These are phyloP conservation scores for Artemia sp. DNA, from an alignment of 2,888 invertebrate species.

Conservation along the genomic window DNA sequence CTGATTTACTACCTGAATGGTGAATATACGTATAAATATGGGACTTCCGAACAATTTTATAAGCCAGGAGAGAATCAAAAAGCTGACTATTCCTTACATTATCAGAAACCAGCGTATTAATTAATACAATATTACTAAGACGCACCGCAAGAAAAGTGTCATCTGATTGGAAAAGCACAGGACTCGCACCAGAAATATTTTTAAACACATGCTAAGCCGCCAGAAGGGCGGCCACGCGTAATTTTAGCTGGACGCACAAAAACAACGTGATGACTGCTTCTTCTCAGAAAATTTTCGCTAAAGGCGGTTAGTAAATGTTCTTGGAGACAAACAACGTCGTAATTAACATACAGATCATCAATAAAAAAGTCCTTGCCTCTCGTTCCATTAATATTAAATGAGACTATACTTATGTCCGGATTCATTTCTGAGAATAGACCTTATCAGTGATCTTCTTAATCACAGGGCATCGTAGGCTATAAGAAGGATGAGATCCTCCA, in stretches of 20 bases:
- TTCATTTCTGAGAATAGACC: too few relatives aligned
- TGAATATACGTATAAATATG: too few relatives aligned
- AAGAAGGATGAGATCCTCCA: too few relatives aligned
- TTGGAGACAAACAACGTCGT: conserved; percentile 10
- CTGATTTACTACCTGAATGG: too few relatives aligned
- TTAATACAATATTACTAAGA: conserved; percentile 8
- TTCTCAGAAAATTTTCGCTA: conserved; percentile 5
- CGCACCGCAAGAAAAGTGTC: not conserved
- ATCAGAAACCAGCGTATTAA: not conserved
- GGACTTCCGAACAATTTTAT: too few relatives aligned
- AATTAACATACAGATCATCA: conserved; percentile 10
- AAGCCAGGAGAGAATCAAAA: too few relatives aligned
- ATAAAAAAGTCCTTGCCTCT: conserved; percentile 1
- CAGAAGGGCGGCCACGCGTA: too few relatives aligned
- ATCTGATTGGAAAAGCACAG: conserved; percentile 15
- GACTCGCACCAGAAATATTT: conserved; percentile 3
- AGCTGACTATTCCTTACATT: not conserved
- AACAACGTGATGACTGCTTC: conserved; percentile 7
- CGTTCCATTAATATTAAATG: too few relatives aligned
- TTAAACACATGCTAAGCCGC: not conserved
- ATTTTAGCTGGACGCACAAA: not conserved
- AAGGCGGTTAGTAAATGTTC: conserved; percentile 2
- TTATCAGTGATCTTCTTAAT: too few relatives aligned
- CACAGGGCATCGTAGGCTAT: too few relatives aligned
- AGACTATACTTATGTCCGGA: too few relatives aligned